Conservation (phyloP, 2,888 invertebrate genomes). For the Margaritifera margaritifera region DNA sequence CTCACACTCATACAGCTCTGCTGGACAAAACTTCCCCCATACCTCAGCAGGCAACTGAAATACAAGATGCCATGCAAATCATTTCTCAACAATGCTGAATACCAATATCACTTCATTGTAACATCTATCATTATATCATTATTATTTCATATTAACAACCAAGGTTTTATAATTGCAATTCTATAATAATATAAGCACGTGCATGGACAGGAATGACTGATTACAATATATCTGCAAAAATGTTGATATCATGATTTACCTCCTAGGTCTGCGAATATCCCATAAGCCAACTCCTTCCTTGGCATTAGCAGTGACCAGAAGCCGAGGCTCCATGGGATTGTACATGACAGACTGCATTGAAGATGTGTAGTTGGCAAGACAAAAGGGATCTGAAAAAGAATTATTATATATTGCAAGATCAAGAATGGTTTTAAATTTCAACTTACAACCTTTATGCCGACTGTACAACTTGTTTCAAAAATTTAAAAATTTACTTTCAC, state of each 20-base stretch:
- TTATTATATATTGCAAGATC: not conserved
- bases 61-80: not conserved
- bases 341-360: conserved; percentile 97
- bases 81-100: not conserved
- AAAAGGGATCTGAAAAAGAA: conserved; percentile 76
- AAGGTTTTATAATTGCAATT: not conserved
- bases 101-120: not conserved
- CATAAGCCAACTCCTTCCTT: conserved; percentile 91
- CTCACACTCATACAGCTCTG: conserved; percentile 87
- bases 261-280: conserved; percentile 88
- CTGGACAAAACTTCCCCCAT: conserved; percentile 59
- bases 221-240: not conserved
- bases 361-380: conserved; percentile 81
- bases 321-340: conserved; percentile 87
- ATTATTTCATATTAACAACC: not conserved
- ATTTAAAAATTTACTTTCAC: too few relatives aligned
- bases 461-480: too few relatives aligned
- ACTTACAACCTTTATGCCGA: too few relatives aligned
- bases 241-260: conserved; percentile 75
- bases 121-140: not conserved
- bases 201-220: not conserved
- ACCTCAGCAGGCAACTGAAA: conserved; percentile 73
- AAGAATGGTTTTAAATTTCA: too few relatives aligned
- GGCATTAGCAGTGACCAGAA: conserved; percentile 91
- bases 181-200: not conserved